Conservation (phyloP, 2,888 invertebrate genomes). For the Allacma fusca region DNA sequence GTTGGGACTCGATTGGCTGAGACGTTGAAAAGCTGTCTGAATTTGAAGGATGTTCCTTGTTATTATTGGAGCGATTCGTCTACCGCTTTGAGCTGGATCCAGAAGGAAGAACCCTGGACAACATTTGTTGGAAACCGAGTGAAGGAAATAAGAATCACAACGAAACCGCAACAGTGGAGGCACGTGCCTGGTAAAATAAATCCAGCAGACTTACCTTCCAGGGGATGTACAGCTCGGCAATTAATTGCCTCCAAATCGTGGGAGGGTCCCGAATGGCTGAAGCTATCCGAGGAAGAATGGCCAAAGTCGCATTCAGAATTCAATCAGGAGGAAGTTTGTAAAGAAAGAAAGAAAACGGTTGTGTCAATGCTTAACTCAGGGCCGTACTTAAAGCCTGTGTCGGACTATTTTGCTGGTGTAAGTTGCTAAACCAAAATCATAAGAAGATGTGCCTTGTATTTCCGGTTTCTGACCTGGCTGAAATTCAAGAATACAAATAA, state of each 20-base stretch:
- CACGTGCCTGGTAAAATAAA: conserved; percentile 57
- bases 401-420: too few species aligned
- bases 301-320: conserved; percentile 35
- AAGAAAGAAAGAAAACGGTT: conserved; percentile 25
- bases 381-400: not conserved
- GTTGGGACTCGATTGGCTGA: conserved; percentile 39
- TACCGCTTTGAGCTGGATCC: conserved; percentile 53
- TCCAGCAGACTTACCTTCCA: conserved; percentile 58
- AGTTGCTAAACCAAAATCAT: not conserved
- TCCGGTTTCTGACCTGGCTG: too few species aligned
- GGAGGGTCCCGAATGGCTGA: conserved; percentile 58
- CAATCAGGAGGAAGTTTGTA: conserved; percentile 42
- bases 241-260: conserved; percentile 53
- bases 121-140: conserved; percentile 55
- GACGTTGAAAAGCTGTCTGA: conserved; percentile 10
- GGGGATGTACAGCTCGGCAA: conserved; percentile 50
- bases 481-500: too few species aligned
- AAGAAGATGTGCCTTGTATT: too few species aligned
- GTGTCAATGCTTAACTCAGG: not conserved
- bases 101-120: conserved; percentile 50
- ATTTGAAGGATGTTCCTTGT: not conserved
- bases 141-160: conserved; percentile 42
- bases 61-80: conserved; percentile 51
- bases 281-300: conserved; percentile 38
- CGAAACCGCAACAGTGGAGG: conserved; percentile 52